These are phyloP conservation scores for Hoplostethus atlanticus DNA, from an alignment of 2,797 vertebrate species.

Conservation along the genomic window DNA sequence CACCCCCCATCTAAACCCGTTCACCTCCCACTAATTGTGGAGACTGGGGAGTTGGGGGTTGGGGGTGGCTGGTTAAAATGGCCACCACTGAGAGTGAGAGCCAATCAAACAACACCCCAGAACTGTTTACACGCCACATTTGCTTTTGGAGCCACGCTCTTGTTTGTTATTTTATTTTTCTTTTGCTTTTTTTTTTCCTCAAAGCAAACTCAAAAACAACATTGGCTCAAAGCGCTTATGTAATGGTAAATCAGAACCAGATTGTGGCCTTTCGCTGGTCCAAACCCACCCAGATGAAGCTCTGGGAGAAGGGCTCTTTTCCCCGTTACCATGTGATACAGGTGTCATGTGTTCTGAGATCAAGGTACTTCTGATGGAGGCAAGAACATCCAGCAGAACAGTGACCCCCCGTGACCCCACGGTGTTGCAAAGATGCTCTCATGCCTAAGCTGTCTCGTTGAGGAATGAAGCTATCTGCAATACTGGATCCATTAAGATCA, in stretches of 20 bases:
- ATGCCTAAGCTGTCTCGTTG: slow-evolving; percentile 18
- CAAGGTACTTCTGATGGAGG: slow-evolving; percentile 31
- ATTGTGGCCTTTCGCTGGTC: slow-evolving; percentile 49
- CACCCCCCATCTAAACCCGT: slow-evolving; percentile 54
- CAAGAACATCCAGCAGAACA: slow-evolving; percentile 28
- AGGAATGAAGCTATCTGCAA: slow-evolving; percentile 34
- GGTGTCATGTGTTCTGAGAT: slow-evolving; percentile 49
- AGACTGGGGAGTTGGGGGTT: slow-evolving; percentile 33
- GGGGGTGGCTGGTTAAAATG: slow-evolving; percentile 29
- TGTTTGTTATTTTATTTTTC: slow-evolving; percentile 75
- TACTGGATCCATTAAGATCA: slow-evolving; percentile 46
- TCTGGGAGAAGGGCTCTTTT: slow-evolving; percentile 44
- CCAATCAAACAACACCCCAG: slow-evolving; percentile 40
- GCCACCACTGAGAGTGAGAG: slow-evolving; percentile 39
- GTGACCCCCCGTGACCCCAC: slow-evolving; percentile 11
- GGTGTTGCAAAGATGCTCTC: slow-evolving; percentile 17
- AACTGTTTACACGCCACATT: slow-evolving; percentile 70
- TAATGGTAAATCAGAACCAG: slow-evolving; percentile 80
- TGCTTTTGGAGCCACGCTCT: slow-evolving; percentile 57
- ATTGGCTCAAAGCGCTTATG: slow-evolving; percentile 67
- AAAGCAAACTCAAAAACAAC: slow-evolving; percentile 70
- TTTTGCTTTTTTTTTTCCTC: slow-evolving; percentile 35
- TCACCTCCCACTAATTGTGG: slow-evolving; percentile 64
- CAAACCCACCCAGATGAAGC: slow-evolving; percentile 66
- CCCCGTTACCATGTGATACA: slow-evolving; percentile 45